Conservation (phyloP, 2,113 vertebrate genomes). For the Mesoclemmys tuberculata region DNA sequence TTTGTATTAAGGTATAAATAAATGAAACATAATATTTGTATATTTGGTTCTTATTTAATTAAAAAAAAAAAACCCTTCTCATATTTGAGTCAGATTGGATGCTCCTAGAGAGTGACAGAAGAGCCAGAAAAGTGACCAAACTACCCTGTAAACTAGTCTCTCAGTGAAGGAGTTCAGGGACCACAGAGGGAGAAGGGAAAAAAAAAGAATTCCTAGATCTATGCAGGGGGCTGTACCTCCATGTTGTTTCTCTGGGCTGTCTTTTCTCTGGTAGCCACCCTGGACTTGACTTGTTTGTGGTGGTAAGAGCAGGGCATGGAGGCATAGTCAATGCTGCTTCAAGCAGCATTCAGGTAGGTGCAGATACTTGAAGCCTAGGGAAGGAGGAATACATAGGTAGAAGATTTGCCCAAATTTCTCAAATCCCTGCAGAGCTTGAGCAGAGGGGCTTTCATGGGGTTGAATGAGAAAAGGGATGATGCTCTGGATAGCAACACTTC, state of each 20-base stretch:
- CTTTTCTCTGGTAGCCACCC: background rate
- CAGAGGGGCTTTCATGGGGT: background rate
- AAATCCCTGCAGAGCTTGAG: background rate
- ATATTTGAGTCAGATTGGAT: rapidly evolving
- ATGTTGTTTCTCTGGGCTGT: background rate
- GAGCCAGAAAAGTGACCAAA: background rate
- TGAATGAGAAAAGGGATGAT: background rate
- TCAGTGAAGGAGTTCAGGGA: background rate
- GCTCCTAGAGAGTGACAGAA: rapidly evolving
- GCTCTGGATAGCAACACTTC: background rate
- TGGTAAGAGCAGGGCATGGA: background rate
- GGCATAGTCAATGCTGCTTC: background rate
- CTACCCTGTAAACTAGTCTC: background rate
- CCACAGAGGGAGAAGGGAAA: background rate
- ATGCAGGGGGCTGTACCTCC: background rate
- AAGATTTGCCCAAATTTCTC: background rate
- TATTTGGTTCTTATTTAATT: background rate
- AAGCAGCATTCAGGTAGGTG: background rate
- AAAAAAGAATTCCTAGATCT: background rate
- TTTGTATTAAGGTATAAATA: background rate
- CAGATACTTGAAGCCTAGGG: background rate
- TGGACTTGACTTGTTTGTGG: background rate
- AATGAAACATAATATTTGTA: rapidly evolving
- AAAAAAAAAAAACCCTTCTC: background rate
- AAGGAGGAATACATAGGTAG: background rate